These are phyloP conservation scores for Centroberyx gerrardi DNA, from an alignment of 2,797 vertebrate species.

Conservation along the genomic window DNA sequence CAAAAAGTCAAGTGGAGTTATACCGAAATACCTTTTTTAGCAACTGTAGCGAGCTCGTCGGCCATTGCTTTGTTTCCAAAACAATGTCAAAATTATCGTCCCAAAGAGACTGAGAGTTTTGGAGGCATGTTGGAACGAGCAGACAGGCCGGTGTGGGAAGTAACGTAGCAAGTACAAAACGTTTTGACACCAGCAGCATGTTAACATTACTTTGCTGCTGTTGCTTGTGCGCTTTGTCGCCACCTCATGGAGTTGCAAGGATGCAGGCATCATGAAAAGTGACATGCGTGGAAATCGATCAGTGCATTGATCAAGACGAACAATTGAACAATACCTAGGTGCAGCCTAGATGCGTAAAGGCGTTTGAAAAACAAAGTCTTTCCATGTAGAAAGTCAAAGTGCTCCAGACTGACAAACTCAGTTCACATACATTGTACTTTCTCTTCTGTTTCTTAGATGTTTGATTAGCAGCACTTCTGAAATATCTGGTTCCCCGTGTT, in stretches of 20 bases:
- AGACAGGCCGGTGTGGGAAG: slow-evolving; percentile 9
- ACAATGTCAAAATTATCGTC: slow-evolving; percentile 33
- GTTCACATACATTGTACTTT: slow-evolving; percentile 32
- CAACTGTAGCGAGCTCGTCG: slow-evolving; percentile 54
- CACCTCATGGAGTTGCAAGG: not conserved
- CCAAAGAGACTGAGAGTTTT: slow-evolving; percentile 30
- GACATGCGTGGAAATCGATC: slow-evolving; percentile 9
- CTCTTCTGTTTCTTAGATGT: slow-evolving; percentile 38
- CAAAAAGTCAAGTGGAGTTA: slow-evolving; percentile 53
- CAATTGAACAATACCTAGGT: slow-evolving; percentile 35
- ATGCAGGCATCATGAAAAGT: slow-evolving; percentile 18
- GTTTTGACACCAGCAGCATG: slow-evolving; percentile 10
- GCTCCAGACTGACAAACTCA: slow-evolving; percentile 20
- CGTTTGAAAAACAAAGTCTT: not conserved
- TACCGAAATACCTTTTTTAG: slow-evolving; percentile 43
- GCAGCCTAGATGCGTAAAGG: slow-evolving; percentile 18
- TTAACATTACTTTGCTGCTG: not conserved
- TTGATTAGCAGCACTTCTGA: slow-evolving; percentile 48
- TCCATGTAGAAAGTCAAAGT: not conserved
- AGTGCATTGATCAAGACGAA: slow-evolving; percentile 22
- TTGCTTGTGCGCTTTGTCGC: not conserved
- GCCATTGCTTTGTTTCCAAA: slow-evolving; percentile 13
- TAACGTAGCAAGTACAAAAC: not conserved
- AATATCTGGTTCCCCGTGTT: slow-evolving; percentile 33
- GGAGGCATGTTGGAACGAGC: not conserved